Evolutionary conservation across 1,140 invertebrate species (phyloP), one percentile per base, ranked within the genome.

Genomic region (Helicorthomorpha holstii): DNA sequence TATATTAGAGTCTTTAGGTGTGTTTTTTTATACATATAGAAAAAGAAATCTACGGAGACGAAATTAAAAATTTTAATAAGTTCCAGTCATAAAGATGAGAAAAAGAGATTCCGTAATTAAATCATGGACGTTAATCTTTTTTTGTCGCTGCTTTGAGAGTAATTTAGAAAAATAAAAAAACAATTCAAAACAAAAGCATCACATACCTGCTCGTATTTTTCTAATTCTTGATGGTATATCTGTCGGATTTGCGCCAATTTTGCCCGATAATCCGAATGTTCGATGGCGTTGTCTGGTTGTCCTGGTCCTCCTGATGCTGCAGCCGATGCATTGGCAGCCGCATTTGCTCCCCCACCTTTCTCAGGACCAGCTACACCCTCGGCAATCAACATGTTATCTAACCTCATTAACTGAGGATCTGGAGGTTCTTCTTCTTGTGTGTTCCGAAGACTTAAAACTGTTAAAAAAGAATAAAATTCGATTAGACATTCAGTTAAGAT

Each of bases 361-460:
- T 98, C 94, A 0, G 93, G 93, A 0, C 94, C 94, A 2, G 93
- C 92, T 14, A 99, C 94, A 34, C 95, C 95, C 70, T 99, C 96
- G 0, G 96, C 96, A 58, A 98, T 94, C 64, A 99, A 73, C 96
- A 99, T 99, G 70, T 99, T 99, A 72, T 99, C 95, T 64, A 99
- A 70, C 59, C 96, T 76, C 89, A 98, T 97, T 54, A 99, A 71
- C 66, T 99, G 94, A 0, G 95, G 94, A 75, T 98, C 94, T 64
- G 94, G 92, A 0, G 93, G 91, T 63, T 97, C 94, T 65, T 98
- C 94, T 69, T 98, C 94, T 73, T 97, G 92, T 57, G 88, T 90
- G 68, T 95, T 95, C 59, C 92, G 79, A 61, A 97, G 78, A 58
- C 89, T 95, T 52, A 98, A 72, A 29, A 95, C 93, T 88, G 73